Conservation (phyloP, 2,888 invertebrate species). For the Steinernema carpocapsae region DNA sequence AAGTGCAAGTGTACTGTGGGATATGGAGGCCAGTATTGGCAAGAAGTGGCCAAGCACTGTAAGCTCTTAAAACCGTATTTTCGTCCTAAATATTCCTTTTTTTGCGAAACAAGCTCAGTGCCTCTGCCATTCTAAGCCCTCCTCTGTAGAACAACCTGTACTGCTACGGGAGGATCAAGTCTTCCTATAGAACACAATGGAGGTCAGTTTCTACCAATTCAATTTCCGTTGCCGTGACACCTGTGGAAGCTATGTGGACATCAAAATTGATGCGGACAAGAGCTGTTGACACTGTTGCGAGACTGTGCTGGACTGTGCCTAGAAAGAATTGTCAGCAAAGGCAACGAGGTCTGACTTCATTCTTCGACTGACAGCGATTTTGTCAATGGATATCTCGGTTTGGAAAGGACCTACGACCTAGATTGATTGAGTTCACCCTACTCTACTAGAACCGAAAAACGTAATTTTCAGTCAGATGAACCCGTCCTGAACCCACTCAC, state of each 20-base stretch:
- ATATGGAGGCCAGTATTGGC: constrained; percentile 60
- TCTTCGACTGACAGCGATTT: constrained; percentile 48
- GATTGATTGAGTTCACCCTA: background rate
- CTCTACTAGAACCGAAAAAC: background rate
- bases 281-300: constrained; percentile 54
- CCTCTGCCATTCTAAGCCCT: constrained; percentile 44
- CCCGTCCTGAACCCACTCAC: constrained; percentile 1
- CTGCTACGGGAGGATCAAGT: constrained; percentile 49
- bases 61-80: constrained; percentile 16
- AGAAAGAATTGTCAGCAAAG: constrained; percentile 55
- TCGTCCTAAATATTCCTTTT: too few species aligned
- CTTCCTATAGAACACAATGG: constrained; percentile 53
- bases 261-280: constrained; percentile 47
- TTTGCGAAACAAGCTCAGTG: constrained; percentile 38
- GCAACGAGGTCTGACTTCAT: constrained; percentile 58
- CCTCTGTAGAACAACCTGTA: constrained; percentile 37
- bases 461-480: constrained; percentile 29
- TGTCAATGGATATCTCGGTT: constrained; percentile 58
- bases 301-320: constrained; percentile 61
- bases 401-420: constrained; percentile 51
- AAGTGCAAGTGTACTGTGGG: constrained; percentile 64
- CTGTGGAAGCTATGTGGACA: constrained; percentile 55
- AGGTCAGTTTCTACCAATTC: constrained; percentile 49
- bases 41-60: constrained; percentile 57
- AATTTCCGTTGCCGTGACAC: constrained; percentile 56